Evolutionary conservation across 2,888 invertebrate genomes (phyloP).

Genomic region (Autographa pulchrina): DNA sequence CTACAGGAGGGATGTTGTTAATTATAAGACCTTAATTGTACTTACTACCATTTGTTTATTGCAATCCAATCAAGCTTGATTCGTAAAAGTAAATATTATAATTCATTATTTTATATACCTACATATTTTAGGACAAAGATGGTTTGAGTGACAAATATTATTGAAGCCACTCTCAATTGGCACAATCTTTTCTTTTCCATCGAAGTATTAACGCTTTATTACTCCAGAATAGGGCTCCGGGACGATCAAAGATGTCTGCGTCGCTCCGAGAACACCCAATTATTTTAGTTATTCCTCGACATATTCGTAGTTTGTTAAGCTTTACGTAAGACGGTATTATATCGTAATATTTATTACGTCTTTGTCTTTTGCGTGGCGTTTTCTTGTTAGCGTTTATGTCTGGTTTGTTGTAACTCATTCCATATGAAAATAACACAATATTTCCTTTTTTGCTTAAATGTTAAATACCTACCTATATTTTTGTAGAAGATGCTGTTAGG

Average conservation of each 20-base stretch:
- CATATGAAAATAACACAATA: background rate
- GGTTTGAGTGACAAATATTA: no score
- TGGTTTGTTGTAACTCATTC: background rate
- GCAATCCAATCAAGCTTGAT: no score
- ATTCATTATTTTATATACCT: no score
- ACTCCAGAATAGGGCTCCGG: background rate
- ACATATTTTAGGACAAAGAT: no score
- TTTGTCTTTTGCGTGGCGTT: conserved; percentile 17
- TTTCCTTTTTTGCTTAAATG: background rate
- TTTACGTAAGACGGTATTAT: conserved; percentile 48
- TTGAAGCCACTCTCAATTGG: background rate
- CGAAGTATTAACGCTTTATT: background rate
- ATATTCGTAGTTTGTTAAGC: conserved; percentile 39
- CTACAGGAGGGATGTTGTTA: no score
- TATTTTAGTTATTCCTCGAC: conserved; percentile 62
- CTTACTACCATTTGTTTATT: no score
- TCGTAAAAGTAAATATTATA: no score
- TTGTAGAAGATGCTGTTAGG: no score
- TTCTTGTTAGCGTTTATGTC: background rate
- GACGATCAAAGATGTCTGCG: conserved; percentile 52
- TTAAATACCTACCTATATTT: no score
- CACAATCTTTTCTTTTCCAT: background rate
- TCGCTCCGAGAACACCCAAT: conserved; percentile 56
- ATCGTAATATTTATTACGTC: conserved; percentile 24
- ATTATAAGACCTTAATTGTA: no score